Conservation (phyloP, 2,797 vertebrate species). For the Poecilia velifera region DNA sequence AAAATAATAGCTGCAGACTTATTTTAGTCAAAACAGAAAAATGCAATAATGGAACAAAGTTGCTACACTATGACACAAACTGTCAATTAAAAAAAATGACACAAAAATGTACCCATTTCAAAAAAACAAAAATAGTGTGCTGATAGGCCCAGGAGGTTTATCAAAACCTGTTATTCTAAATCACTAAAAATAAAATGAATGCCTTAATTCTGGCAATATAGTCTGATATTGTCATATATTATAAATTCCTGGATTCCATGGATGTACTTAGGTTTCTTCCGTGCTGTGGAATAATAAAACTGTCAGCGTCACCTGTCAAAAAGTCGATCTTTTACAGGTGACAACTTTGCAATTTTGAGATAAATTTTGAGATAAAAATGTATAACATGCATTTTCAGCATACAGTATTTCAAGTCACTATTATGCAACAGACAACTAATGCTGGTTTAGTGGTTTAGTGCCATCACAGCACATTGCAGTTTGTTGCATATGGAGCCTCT, state of each 20-base stretch:
- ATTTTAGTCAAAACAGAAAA: background rate
- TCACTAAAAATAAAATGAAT: background rate
- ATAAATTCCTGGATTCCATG: background rate
- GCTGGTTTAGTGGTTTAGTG: background rate
- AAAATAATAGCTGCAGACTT: background rate
- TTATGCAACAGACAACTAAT: background rate
- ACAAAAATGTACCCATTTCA: background rate
- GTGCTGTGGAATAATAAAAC: background rate
- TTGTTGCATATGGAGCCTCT: background rate
- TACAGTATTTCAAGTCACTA: background rate
- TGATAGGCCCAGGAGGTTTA: background rate
- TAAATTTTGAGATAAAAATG: background rate
- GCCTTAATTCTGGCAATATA: background rate
- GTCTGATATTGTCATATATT: background rate
- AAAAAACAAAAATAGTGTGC: background rate
- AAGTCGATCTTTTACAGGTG: no score
- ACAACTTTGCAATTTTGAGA: background rate
- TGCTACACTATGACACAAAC: no score
- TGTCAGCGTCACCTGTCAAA: no score
- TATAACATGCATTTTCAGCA: background rate
- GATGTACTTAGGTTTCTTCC: background rate
- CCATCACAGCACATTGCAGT: background rate
- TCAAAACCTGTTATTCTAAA: background rate
- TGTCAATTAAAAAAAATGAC: background rate
- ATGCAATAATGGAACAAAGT: background rate